A percentile compares a stretch with the other conserved stretches of the same genome.
Evolutionary conservation across 1,140 invertebrate species (phyloP).

Genomic region (Caerostris extrusa): DNA sequence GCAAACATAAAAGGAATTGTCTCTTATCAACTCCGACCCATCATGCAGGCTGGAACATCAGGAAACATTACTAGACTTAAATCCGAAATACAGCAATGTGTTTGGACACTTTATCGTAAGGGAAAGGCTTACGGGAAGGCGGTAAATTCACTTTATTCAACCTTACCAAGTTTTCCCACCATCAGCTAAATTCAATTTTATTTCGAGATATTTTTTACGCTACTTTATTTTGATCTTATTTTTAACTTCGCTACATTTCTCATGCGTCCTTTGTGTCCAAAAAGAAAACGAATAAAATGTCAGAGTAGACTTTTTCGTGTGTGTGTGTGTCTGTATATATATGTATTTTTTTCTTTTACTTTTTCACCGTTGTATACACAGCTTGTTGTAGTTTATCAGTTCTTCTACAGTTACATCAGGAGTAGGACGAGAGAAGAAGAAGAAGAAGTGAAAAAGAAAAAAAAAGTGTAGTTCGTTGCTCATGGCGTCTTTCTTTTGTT

Average conservation of each 20-base stretch:
- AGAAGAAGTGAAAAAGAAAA: not conserved
- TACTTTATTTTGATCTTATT: constrained; percentile 47
- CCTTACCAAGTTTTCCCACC: constrained; percentile 65
- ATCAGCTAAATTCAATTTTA: constrained; percentile 70
- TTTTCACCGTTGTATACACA: not conserved
- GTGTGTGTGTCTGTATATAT: constrained; percentile 20
- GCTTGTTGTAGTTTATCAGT: constrained; percentile 39
- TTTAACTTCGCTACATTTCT: constrained; percentile 47
- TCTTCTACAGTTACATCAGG: constrained; percentile 13
- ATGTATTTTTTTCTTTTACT: not conserved
- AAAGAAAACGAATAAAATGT: constrained; percentile 55
- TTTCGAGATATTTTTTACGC: constrained; percentile 58
- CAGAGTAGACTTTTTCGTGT: constrained; percentile 34
- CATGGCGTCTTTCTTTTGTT: constrained; percentile 37
- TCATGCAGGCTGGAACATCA: constrained; percentile 58
- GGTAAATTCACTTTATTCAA: constrained; percentile 69
- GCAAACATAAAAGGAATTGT: constrained; percentile 67
- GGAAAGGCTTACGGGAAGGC: not conserved
- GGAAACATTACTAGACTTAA: constrained; percentile 60
- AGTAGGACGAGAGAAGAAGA: not conserved
- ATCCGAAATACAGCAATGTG: constrained; percentile 47
- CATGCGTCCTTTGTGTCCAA: constrained; percentile 47
- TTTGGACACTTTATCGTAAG: constrained; percentile 55
- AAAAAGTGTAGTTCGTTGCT: not conserved
- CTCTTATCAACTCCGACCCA: constrained; percentile 55